Evolutionary conservation across 2,797 vertebrate genomes (phyloP).

Genomic region (Chiloscyllium punctatum): DNA sequence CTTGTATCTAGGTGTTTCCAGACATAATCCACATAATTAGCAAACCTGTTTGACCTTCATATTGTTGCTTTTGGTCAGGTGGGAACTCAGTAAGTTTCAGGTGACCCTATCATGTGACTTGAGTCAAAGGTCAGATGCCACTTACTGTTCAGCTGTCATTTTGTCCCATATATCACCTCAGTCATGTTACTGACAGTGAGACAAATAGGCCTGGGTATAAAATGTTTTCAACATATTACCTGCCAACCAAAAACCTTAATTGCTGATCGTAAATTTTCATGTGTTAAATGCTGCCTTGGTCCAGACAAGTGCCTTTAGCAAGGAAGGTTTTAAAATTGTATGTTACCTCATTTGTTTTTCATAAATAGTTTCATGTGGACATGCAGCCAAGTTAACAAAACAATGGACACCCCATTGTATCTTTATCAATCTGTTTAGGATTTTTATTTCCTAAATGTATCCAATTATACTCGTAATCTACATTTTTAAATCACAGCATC

Average conservation of each 20-base stretch:
- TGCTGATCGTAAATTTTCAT: conserved; percentile 59
- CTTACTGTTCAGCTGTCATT: conserved; percentile 58
- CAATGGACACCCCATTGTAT: not conserved
- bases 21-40: conserved; percentile 62
- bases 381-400: conserved; percentile 48
- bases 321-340: conserved; percentile 49
- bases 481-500: not conserved
- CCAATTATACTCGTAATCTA: not conserved
- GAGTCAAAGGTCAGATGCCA: conserved; percentile 64
- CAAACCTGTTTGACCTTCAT: conserved; percentile 56
- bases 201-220: conserved; percentile 58
- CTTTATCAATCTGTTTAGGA: not conserved
- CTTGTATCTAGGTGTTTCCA: conserved; percentile 57
- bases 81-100: conserved; percentile 62
- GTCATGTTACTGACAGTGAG: conserved; percentile 59
- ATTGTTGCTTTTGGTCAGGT: conserved; percentile 69
- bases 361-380: conserved; percentile 61
- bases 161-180: conserved; percentile 62
- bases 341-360: conserved; percentile 66
- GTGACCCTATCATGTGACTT: conserved; percentile 69
- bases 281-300: conserved; percentile 61
- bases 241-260: conserved; percentile 59
- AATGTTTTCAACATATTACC: conserved; percentile 56
- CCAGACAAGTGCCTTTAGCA: conserved; percentile 52
- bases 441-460: not conserved